Evolutionary conservation across 2,797 vertebrate genomes (phyloP), one percentile per base, ranked within the genome.

Genomic region (Chrysocyon brachyurus): DNA sequence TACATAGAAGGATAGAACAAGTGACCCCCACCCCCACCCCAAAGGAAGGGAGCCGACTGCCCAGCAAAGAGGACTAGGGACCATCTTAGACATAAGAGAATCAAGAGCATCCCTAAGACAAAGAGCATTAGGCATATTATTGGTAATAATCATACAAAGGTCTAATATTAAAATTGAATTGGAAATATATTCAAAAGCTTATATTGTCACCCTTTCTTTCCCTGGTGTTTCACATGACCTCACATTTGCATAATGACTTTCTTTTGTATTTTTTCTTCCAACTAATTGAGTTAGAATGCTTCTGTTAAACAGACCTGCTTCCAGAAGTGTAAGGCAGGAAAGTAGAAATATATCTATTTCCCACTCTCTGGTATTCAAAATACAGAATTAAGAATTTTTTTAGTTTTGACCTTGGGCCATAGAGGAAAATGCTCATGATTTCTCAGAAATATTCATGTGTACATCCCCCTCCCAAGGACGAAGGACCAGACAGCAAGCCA

Each of bases 261-360:
- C 77, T 81, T 96, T 89, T 87, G 68, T 88, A 31, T 14, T 26
- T 89, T 66, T 81, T 68, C 31, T 79, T 89, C 57, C 36, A 86
- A 10, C 52, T 94, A 96, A 96, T 83, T 95, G 90, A 66, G 19
- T 85, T 75, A 61, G 31, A 68, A 56, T 64, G 57, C 21, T 77
- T 96, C 73, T 40, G 31, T 52, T 78, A 79, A 85, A 66, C 16
- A 92, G 75, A 84, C 52, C 77, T 73, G 31, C 88, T 78, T 90
- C 70, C 95, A 90, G 81, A 95, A 95, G 40, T 1, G 2, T 4
- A 12, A 86, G 24, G 57, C 52, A 63, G 22, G 12, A 82, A 86
- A 90, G 14, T 26, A 63, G 49, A 46, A 49, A 36, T n/a, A 54
- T 10, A 6, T 52, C 40, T 92, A 7, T 46, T 79, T 49, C 75